Conservation (phyloP, 1,140 invertebrate genomes). For the Drosophila busckii region DNA sequence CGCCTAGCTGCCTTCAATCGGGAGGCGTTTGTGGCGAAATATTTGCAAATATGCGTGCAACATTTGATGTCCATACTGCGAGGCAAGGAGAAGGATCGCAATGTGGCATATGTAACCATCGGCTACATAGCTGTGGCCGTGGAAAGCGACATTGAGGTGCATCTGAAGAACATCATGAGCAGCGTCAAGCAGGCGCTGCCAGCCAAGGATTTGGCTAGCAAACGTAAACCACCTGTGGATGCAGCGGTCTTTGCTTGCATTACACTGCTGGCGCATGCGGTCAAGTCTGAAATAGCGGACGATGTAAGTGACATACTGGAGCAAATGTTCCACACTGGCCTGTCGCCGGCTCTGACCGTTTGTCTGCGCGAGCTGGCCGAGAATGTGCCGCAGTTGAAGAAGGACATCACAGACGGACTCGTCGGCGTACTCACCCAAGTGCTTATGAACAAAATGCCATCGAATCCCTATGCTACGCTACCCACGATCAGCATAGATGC, state of each 20-base stretch:
- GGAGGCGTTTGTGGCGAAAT: constrained; percentile 88
- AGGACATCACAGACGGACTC: constrained; percentile 94
- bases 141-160: constrained; percentile 87
- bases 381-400: constrained; percentile 91
- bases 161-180: constrained; percentile 92
- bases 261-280: constrained; percentile 93
- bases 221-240: constrained; percentile 87
- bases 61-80: constrained; percentile 88
- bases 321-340: constrained; percentile 93
- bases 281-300: constrained; percentile 85
- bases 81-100: constrained; percentile 89
- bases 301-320: constrained; percentile 93
- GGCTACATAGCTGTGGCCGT: constrained; percentile 96
- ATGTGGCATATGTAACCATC: constrained; percentile 92
- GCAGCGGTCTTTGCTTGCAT: constrained; percentile 96
- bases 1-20: constrained; percentile 95
- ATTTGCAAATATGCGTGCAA: constrained; percentile 87
- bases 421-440: constrained; percentile 92
- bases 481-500: constrained; percentile 48
- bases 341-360: constrained; percentile 93
- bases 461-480: constrained; percentile 80
- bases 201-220: constrained; percentile 86
- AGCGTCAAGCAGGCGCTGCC: constrained; percentile 90
- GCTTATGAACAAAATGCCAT: constrained; percentile 91
- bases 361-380: constrained; percentile 93